Percentiles rank a stretch among this genome's conserved stretches.
These are phyloP conservation scores for Hirtodrosophila duncani DNA, from an alignment of 2,888 invertebrate species.

Conservation along the genomic window DNA sequence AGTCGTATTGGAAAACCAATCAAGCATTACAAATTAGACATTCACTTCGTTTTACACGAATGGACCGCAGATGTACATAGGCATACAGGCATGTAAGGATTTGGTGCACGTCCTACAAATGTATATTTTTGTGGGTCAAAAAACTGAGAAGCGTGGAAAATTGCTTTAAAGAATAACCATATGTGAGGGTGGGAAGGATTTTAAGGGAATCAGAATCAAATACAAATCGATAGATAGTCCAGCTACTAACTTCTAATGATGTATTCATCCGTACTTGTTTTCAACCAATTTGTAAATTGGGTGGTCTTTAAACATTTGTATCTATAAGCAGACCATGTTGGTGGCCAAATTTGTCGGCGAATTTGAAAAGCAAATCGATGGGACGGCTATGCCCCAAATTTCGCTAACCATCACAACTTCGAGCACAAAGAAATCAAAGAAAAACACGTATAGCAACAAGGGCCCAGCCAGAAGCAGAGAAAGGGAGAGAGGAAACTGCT, in stretches of 20 bases:
- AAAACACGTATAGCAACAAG: conserved; percentile 19
- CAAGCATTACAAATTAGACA: conserved; percentile 64
- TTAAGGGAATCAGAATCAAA: background rate
- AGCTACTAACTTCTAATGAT: too few relatives aligned
- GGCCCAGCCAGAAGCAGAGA: conserved; percentile 12
- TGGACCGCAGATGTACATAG: conserved; percentile 10
- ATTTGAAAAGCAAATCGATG: conserved; percentile 46
- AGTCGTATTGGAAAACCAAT: conserved; percentile 53
- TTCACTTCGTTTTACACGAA: conserved; percentile 1
- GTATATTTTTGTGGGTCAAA: conserved; percentile 9
- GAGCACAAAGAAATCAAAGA: too few relatives aligned
- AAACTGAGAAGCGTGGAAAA: conserved; percentile 53
- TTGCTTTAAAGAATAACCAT: conserved; percentile 17
- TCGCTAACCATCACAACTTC: too few relatives aligned
- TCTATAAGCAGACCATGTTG: conserved; percentile 14
- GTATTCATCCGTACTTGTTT: too few relatives aligned
- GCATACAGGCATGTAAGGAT: background rate
- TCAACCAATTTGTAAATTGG: too few relatives aligned
- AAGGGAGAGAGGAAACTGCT: conserved; percentile 42
- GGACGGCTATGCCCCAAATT: too few relatives aligned
- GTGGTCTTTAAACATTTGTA: too few relatives aligned
- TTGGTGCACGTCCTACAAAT: conserved; percentile 12
- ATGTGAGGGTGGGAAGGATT: conserved; percentile 5
- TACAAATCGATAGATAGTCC: too few relatives aligned
- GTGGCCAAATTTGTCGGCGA: conserved; percentile 48